These are phyloP conservation scores for Neogale vison DNA, from an alignment of 2,113 vertebrate genomes.

Conservation along the genomic window DNA sequence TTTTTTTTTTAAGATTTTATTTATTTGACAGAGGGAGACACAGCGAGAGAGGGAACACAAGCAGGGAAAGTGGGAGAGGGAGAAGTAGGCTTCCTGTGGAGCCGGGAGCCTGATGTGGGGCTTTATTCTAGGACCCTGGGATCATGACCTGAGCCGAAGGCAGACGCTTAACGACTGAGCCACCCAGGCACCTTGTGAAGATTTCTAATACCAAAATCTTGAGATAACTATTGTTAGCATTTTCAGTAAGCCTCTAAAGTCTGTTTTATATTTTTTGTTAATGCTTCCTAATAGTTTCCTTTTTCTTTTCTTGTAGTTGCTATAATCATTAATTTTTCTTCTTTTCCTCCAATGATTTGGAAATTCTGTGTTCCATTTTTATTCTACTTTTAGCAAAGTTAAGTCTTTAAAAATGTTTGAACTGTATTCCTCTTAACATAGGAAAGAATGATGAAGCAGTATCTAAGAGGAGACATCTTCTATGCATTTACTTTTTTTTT, in stretches of 20 bases:
- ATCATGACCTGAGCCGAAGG: too few relatives aligned
- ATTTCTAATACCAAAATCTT: slow-evolving; percentile 7
- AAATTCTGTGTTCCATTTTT: not conserved
- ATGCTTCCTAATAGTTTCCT: not conserved
- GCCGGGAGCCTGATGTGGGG: too few relatives aligned
- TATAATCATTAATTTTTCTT: not conserved
- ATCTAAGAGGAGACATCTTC: not conserved
- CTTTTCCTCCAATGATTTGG: not conserved
- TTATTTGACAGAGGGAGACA: too few relatives aligned
- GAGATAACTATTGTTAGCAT: not conserved
- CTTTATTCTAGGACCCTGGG: too few relatives aligned
- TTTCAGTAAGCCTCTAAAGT: not conserved
- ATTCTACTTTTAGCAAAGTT: not conserved
- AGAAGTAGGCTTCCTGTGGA: too few relatives aligned
- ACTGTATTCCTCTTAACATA: not conserved
- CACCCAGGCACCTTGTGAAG: not conserved
- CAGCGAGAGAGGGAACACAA: too few relatives aligned
- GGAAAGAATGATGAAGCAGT: not conserved
- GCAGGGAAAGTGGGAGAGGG: too few relatives aligned
- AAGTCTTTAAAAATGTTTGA: slow-evolving; percentile 1
- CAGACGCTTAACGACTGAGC: too few relatives aligned
- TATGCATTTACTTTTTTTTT: not conserved
- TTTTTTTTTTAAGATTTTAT: not conserved
- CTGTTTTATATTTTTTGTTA: not conserved
- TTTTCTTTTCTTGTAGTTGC: not conserved